A percentile compares a stretch with the other conserved stretches of the same genome.
phyloP scores from a whole-genome alignment of 2,113 vertebrate species.

The Oceanodroma tethys region DNA sequence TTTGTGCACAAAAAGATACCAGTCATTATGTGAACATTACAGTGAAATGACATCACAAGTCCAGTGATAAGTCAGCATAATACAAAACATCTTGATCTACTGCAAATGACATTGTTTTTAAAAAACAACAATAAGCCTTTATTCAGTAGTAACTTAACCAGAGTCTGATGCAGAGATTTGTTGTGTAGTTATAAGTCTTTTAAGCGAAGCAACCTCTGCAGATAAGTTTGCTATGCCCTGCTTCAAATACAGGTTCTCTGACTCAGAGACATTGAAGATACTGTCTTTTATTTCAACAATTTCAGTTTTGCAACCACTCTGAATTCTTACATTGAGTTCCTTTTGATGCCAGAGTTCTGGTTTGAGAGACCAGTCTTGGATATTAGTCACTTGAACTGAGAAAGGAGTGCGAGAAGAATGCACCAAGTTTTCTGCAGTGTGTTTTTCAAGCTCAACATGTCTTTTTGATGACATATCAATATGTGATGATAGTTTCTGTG shows the following conservation, averaged over 20 bases:
- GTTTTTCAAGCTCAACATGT: slow-evolving; percentile 63
- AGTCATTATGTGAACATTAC: slow-evolving; percentile 73
- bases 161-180: slow-evolving; percentile 78
- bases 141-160: slow-evolving; percentile 70
- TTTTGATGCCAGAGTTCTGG: slow-evolving; percentile 78
- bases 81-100: slow-evolving; percentile 73
- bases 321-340: slow-evolving; percentile 68
- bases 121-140: slow-evolving; percentile 27
- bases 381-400: slow-evolving; percentile 82
- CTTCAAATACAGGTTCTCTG: slow-evolving; percentile 77
- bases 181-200: slow-evolving; percentile 77
- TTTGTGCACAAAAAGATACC: slow-evolving; percentile 73
- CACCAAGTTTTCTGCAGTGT: slow-evolving; percentile 49
- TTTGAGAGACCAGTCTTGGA: slow-evolving; percentile 81
- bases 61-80: slow-evolving; percentile 75
- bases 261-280: slow-evolving; percentile 70
- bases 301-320: slow-evolving; percentile 57
- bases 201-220: slow-evolving; percentile 76
- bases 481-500: slow-evolving; percentile 73
- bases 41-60: slow-evolving; percentile 81
- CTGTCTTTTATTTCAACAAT: slow-evolving; percentile 66
- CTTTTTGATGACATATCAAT: slow-evolving; percentile 67
- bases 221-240: slow-evolving; percentile 75
- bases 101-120: slow-evolving; percentile 57
- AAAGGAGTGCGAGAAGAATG: slow-evolving; percentile 77